Evolutionary conservation across 53 echinoderm and acorn worm species (phyloP), one percentile per base, ranked within the genome.

Genomic region (Astropecten irregularis): DNA sequence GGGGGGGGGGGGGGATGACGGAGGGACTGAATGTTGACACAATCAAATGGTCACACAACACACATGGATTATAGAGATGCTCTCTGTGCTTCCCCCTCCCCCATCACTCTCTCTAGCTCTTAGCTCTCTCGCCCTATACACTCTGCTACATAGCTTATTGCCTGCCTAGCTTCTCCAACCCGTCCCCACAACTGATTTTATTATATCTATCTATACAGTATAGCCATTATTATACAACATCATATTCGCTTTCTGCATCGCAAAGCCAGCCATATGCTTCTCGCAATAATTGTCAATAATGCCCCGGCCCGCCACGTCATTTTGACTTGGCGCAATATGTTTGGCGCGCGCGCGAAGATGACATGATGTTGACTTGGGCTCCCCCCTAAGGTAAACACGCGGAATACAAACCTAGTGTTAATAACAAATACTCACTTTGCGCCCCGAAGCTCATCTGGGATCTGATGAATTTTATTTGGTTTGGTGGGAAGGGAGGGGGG

Each of bases 201-300:
- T 11, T 16, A 16, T 4, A 4, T 19, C 56, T 62, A 79, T 79
- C 79, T 79, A 33, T 48, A 47, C n/a, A n/a, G n/a, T n/a, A n/a
- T n/a, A n/a, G n/a, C n/a, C n/a, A n/a, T n/a, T n/a, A n/a, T n/a
- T n/a, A n/a, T n/a, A n/a, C n/a, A n/a, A n/a, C 62, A 60, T 79
- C 79, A 62, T 36, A 26, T 26, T 79, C 44, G 60, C 56, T 79
- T 62, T 79, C 79, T 22, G 79, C 79, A 79, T 40, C 27, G 62
- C 79, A 79, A 61, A 85, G 71, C 73, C 61, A 13, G 85, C 85
- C 85, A 85, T 85, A 85, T 85, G 85, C 85, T 85, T 85, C 44
- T 46, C 62, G 48, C 51, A 71, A 49, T 85, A 44, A 85, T 85
- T 85, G 85, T 85, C 85, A 85, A 85, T 84, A 84, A 39, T 44